phyloP scores from a whole-genome alignment of 2,888 invertebrate genomes.

The Halictus ligatus region DNA sequence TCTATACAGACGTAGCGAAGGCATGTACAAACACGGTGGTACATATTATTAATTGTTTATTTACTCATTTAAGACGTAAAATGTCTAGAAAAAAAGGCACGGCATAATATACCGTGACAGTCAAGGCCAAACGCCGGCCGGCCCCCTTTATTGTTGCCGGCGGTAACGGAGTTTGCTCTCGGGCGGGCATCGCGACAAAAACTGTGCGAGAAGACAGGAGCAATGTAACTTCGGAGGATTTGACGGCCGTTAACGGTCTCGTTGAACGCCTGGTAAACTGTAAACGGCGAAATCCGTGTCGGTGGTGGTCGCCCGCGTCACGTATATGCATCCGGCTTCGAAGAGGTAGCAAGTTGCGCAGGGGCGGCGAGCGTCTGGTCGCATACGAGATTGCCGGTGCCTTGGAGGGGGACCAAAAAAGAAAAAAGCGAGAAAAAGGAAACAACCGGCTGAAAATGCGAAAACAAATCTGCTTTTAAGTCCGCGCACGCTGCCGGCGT shows the following conservation, averaged over 20 bases:
- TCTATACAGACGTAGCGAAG: no score
- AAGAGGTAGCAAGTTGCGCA: not conserved
- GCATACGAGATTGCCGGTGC: conserved; percentile 8
- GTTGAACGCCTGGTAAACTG: not conserved
- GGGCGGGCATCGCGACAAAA: not conserved
- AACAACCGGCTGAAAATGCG: conserved; percentile 76
- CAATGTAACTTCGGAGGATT: not conserved
- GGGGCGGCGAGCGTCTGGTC: conserved; percentile 11
- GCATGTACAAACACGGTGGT: no score
- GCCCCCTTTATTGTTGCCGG: no score
- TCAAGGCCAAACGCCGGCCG: no score
- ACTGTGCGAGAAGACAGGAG: not conserved
- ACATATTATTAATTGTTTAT: no score
- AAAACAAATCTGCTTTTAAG: conserved; percentile 80
- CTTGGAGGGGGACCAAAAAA: no score
- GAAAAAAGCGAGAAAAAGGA: conserved; percentile 7
- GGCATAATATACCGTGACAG: no score
- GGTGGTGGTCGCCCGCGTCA: conserved; percentile 9
- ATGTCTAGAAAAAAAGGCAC: no score
- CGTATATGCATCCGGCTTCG: conserved; percentile 23
- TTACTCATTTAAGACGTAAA: no score
- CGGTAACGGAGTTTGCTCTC: no score
- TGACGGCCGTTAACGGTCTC: not conserved
- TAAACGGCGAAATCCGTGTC: not conserved
- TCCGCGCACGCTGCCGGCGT: conserved; percentile 72